phyloP scores from a whole-genome alignment of 2,797 vertebrate genomes.

The Chelon labrosus region DNA sequence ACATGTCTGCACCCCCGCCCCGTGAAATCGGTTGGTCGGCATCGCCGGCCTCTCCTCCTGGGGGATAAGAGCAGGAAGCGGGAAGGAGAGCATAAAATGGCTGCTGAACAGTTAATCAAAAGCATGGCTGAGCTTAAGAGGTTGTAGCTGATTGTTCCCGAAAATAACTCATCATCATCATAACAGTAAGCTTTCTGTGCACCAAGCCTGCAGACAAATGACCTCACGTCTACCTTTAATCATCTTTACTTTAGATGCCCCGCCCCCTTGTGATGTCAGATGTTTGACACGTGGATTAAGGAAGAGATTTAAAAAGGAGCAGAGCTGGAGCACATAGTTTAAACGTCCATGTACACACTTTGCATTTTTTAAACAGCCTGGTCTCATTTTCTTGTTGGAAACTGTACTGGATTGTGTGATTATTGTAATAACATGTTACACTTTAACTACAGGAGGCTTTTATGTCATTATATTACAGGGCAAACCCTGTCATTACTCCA shows the following conservation, averaged over 20 bases:
- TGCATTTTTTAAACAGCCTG: too few species aligned
- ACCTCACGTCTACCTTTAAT: slow-evolving; percentile 67
- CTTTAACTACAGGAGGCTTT: not conserved
- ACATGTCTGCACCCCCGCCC: slow-evolving; percentile 74
- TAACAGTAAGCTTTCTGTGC: slow-evolving; percentile 32
- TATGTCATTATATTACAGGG: slow-evolving; percentile 1
- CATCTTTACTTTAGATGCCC: slow-evolving; percentile 55
- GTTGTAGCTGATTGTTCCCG: not conserved
- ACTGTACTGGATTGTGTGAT: not conserved
- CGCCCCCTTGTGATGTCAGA: slow-evolving; percentile 34
- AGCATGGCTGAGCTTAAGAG: not conserved
- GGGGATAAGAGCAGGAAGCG: slow-evolving; percentile 26
- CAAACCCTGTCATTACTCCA: slow-evolving; percentile 2
- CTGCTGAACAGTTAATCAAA: slow-evolving; percentile 20
- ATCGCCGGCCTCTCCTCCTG: slow-evolving; percentile 27
- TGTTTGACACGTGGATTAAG: slow-evolving; percentile 54
- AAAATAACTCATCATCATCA: slow-evolving; percentile 8
- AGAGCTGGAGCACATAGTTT: not conserved
- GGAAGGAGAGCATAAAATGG: slow-evolving; percentile 8
- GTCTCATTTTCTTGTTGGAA: too few species aligned
- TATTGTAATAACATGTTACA: slow-evolving; percentile 13
- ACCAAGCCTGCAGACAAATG: slow-evolving; percentile 45
- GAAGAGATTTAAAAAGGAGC: not conserved
- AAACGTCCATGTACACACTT: too few species aligned
- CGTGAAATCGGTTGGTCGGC: slow-evolving; percentile 66